These are phyloP conservation scores for Pleuronectes platessa DNA, from an alignment of 2,113 vertebrate species.

Conservation along the genomic window DNA sequence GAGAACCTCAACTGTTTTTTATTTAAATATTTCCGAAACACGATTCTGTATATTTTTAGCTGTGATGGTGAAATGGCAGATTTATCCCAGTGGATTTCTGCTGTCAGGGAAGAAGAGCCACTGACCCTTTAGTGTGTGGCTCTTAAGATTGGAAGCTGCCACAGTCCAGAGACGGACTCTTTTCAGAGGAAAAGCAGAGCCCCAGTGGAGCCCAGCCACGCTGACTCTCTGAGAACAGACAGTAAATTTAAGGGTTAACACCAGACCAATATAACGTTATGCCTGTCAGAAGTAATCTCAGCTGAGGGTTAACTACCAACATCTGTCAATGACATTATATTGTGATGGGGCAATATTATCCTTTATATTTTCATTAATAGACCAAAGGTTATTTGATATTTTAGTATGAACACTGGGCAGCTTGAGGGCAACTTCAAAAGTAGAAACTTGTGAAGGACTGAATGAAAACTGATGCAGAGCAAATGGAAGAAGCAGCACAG, in stretches of 20 bases:
- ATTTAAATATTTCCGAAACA: neutral
- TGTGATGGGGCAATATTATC: neutral
- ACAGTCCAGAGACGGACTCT: slow-evolving; percentile 1
- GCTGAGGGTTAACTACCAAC: neutral
- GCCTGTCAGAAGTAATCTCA: neutral
- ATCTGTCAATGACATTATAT: neutral
- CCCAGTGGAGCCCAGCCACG: neutral
- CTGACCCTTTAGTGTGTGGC: slow-evolving; percentile 26
- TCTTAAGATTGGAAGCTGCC: slow-evolving; percentile 31
- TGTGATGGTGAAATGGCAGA: neutral
- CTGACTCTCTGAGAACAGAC: neutral
- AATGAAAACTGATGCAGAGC: neutral
- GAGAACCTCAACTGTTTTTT: neutral
- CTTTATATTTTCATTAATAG: neutral
- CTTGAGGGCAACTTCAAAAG: too few relatives aligned
- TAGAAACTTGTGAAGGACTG: too few relatives aligned
- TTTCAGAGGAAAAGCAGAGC: neutral
- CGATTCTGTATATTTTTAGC: neutral
- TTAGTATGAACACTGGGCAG: too few relatives aligned
- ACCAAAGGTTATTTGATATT: neutral
- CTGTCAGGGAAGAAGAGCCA: slow-evolving; percentile 40
- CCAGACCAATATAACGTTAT: neutral
- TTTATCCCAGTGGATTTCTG: slow-evolving; percentile 32
- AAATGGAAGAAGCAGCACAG: neutral
- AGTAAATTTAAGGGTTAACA: neutral